Evolutionary conservation across 2,888 invertebrate genomes (phyloP), one percentile per base, ranked within the genome.

Genomic region (Trichopoda pennipes): DNA sequence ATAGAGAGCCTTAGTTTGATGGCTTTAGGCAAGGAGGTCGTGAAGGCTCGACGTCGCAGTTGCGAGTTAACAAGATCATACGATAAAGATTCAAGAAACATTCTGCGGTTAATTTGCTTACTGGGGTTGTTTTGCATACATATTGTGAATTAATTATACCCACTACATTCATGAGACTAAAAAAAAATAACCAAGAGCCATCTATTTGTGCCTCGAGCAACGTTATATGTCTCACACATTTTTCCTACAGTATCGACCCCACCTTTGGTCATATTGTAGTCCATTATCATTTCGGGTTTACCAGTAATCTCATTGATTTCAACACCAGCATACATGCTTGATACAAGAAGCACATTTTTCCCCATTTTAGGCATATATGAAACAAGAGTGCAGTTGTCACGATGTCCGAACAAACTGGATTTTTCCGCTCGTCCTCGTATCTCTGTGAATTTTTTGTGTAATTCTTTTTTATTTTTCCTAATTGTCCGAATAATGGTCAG

Each of bases 101-200:
- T 55, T 28, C 28, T 55, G 28, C 55, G 55, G 28, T 16, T 55
- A 16, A 28, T 55, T 55, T 28, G 14, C n/a, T 28, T 55, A n/a
- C 16, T 55, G 28, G 28, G 55, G 9, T 51, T 55, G 55, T 55
- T 16, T 55, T 55, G 28, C 55, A 42, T 12, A 42, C 16, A 42
- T 42, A 42, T 42, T 42, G 21, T 51, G 12, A 9, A 51, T 51
- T 9, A 21, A 10, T 51, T 51, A 51, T 51, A 21, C 51, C 51
- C 12, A 21, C 3, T 51, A 61, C 28, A 80, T 69, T 64, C 58
- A 78, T 14, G 69, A 60, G 28, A 64, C 80, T 81, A 69, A 66
- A 38, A 70, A 53, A 42, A 35, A 35, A n/a, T n/a, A n/a, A n/a
- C n/a, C n/a, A n/a, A n/a, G 1, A 35, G 9, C 35, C 35, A 42